Percentiles rank a stretch among this genome's conserved stretches.
Conservation (phyloP, 2,797 vertebrate species). For the Intellagama lesueurii region DNA sequence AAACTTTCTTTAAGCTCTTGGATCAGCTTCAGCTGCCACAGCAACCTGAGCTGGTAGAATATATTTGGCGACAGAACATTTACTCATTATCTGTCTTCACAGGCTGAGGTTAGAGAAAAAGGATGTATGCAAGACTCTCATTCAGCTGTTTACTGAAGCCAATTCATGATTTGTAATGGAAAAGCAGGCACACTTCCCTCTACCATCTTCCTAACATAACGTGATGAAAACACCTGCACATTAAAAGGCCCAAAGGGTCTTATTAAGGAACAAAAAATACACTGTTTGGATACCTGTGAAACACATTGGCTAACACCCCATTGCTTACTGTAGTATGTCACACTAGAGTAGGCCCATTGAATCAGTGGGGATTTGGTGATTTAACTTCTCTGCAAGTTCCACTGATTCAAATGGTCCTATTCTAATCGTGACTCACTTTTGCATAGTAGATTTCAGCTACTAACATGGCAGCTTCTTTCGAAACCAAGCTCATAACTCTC, state of each 20-base stretch:
- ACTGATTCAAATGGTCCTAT: too few relatives aligned
- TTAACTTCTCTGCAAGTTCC: too few relatives aligned
- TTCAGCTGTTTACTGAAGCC: background rate
- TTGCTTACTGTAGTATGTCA: too few relatives aligned
- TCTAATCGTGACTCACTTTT: too few relatives aligned
- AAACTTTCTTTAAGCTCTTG: background rate
- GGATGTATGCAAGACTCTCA: background rate
- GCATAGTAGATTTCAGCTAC: too few relatives aligned
- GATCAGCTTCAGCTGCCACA: background rate
- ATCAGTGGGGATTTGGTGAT: too few relatives aligned
- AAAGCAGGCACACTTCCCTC: background rate
- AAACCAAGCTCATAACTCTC: background rate
- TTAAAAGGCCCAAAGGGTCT: background rate
- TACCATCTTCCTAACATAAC: background rate
- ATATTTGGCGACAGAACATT: background rate
- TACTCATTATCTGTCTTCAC: background rate
- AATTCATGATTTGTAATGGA: background rate
- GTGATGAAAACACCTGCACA: background rate
- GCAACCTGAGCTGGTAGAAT: background rate
- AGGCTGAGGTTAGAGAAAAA: background rate
- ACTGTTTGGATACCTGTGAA: background rate
- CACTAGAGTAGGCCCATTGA: too few relatives aligned
- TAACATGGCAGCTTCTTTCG: too few relatives aligned
- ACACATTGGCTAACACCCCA: too few relatives aligned
- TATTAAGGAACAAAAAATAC: background rate